Percentiles rank a stretch among this genome's conserved stretches.
These are phyloP conservation scores for Catotricha subobsoleta DNA, from an alignment of 2,888 invertebrate genomes.

Conservation along the genomic window DNA sequence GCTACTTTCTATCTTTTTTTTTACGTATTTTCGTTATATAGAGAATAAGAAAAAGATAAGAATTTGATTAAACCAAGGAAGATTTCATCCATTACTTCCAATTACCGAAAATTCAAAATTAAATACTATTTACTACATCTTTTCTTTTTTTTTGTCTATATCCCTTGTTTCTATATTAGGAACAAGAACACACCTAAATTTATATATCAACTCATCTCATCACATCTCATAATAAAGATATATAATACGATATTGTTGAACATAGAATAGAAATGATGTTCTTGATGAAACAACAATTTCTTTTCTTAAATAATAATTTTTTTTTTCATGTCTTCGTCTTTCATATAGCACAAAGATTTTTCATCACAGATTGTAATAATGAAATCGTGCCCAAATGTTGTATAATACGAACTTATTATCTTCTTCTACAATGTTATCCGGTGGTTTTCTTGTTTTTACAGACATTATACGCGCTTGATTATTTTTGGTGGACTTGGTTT, in stretches of 20 bases:
- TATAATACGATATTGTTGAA: too few species aligned
- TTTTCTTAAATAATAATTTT: background rate
- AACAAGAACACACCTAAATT: too few species aligned
- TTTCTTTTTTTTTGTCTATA: too few species aligned
- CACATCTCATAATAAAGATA: too few species aligned
- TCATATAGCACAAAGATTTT: background rate
- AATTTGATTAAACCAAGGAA: too few species aligned
- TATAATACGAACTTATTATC: too few species aligned
- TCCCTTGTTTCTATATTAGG: too few species aligned
- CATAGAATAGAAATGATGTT: background rate
- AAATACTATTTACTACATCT: background rate
- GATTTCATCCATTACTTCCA: slow-evolving; percentile 7
- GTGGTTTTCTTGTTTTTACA: too few species aligned
- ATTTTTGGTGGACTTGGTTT: too few species aligned
- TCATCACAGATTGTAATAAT: slow-evolving; percentile 6
- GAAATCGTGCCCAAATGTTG: slow-evolving; percentile 5
- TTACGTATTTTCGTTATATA: background rate
- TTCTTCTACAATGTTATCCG: too few species aligned
- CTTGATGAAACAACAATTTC: background rate
- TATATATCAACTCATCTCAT: too few species aligned
- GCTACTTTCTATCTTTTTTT: background rate
- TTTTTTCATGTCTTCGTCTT: background rate
- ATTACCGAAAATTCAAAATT: slow-evolving; percentile 6
- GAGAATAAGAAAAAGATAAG: background rate
- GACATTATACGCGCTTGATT: too few species aligned